Base-by-base conservation (phyloP, 2,888 invertebrate genomes). In the Flabesymbios commensalis region DNA sequence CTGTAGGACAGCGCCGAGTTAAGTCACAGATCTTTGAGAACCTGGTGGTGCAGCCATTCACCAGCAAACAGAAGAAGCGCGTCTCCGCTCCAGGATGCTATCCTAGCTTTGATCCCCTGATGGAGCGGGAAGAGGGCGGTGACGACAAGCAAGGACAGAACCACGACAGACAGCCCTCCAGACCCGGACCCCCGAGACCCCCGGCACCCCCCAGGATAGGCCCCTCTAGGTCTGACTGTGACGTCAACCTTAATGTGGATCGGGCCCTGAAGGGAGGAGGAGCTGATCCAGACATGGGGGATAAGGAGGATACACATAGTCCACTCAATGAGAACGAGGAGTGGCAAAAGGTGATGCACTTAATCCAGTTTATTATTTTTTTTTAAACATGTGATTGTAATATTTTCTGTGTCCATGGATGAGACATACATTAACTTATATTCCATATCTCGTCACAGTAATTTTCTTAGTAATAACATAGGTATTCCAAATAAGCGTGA, bases 291-390 rank as follows among this genome's bases (percentile, higher is more conserved):
- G n/a, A n/a, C n/a, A n/a, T n/a, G n/a, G n/a, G n/a, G n/a, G 53
- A 36, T 32, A 53, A n/a, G 22, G n/a, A 36, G 36, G 53, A 53
- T 19, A 36, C 26, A 26, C 22, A 31, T 2, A 1, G 24, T 5
- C n/a, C 31, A 3, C 57, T 32, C 32, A 64, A 94, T 85, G 94
- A 94, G 80, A 89, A 92, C 84, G 93, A 94, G 84, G 95, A 96
- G 85, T 95, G 96, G 93, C 93, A 93, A 28, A 93, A 94, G 76
- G 79, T 80, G 64, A 45, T 53, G 24, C 17, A 53, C n/a, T n/a
- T n/a, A n/a, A n/a, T n/a, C n/a, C n/a, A n/a, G n/a, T n/a, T n/a
- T n/a, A n/a, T n/a, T n/a, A n/a, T n/a, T n/a, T n/a, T n/a, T n/a
- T n/a, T n/a, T n/a, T n/a, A n/a, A n/a, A n/a, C n/a, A n/a, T n/a